Evolutionary conservation across 2,888 invertebrate genomes (phyloP), one percentile per base, ranked within the genome.

Genomic region (Ferdinandea cuprea): DNA sequence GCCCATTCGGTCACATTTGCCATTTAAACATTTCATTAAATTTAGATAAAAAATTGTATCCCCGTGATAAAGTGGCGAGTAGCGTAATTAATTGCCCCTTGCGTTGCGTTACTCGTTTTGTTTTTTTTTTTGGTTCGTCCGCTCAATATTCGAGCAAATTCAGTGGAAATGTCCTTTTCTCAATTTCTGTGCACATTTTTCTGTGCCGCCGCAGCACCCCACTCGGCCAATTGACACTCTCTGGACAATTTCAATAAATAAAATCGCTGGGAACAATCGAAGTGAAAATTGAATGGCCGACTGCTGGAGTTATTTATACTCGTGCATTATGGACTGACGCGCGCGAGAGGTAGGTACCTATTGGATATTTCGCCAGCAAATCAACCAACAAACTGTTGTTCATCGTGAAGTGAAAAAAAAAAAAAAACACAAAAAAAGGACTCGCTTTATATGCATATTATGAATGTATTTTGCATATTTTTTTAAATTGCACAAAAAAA

Each of bases 211-310:
- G 58, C 58, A 21, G 13, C 44, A n/a, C n/a, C n/a, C n/a, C n/a
- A n/a, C n/a, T n/a, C 37, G 25, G 48, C 56, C 61, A 76, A 76
- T 76, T 76, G 80, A 76, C 80, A 76, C 68, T 69, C 63, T 69
- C 40, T 37, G 54, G 56, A 58, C 54, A 50, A 66, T 80, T 80
- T 76, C 69, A 80, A 80, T 80, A 80, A 73, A 80, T 74, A 76
- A 76, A 80, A 69, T 69, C 42, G 56, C 44, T 54, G 13, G 32
- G 74, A 80, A 76, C 80, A 80, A 80, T 80, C 56, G 76, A 76
- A 76, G 69, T 80, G 80, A 80, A 80, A 79, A 80, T 80, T 80
- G 80, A 80, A 80, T 80, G 56, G 61, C 11, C 59, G 59, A 79
- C 21, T 42, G 25, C 25, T 59, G 50, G 74, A 68, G 74, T 79